Evolutionary conservation across 92 coral and sea anemone genomes (phyloP).

Genomic region (Muricea muricata): DNA sequence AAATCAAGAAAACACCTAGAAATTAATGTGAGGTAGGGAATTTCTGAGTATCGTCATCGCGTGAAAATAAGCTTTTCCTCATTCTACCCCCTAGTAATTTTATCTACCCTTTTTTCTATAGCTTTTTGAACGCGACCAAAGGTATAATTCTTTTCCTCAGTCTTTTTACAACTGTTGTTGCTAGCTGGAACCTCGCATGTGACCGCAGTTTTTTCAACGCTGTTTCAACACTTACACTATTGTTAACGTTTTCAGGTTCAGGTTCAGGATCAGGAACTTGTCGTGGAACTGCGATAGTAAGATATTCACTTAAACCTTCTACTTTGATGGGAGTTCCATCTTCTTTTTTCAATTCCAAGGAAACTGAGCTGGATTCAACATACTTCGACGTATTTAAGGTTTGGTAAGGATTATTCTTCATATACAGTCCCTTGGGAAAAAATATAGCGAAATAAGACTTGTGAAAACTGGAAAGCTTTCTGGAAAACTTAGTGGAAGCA

Average conservation of each 20-base stretch:
- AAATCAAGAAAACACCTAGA: no score
- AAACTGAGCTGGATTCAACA: conserved; percentile 71
- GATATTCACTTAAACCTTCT: conserved; percentile 60
- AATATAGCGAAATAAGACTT: not conserved
- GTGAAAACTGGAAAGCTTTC: not conserved
- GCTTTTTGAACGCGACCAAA: no score
- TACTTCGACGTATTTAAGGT: conserved; percentile 57
- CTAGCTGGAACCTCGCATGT: no score
- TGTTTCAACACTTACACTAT: not conserved
- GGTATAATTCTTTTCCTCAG: no score
- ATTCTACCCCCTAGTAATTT: no score
- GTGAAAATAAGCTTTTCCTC: no score
- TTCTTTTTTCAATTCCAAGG: conserved; percentile 70
- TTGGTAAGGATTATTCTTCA: not conserved
- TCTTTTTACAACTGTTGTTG: no score
- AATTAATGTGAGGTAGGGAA: no score
- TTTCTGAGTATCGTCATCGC: no score
- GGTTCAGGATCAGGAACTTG: not conserved
- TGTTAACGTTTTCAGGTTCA: not conserved
- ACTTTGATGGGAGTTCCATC: conserved; percentile 58
- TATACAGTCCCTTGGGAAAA: not conserved
- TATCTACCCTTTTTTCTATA: no score
- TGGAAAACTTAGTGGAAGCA: no score
- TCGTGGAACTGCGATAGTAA: conserved; percentile 72
- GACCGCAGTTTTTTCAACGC: no score